phyloP scores from a whole-genome alignment of 2,113 vertebrate genomes.

The Ranitomeya variabilis region DNA sequence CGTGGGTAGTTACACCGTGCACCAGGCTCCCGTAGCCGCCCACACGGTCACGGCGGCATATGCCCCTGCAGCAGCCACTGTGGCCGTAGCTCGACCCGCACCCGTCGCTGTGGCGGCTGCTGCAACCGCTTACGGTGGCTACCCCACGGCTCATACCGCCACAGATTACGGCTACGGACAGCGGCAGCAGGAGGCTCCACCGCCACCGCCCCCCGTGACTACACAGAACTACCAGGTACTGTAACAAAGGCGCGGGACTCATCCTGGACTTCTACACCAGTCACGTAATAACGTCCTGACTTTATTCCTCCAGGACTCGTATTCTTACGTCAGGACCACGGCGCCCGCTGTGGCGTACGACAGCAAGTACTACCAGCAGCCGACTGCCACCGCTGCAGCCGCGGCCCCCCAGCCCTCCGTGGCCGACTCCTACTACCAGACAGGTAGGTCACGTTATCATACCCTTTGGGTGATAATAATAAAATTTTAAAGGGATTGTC shows the following conservation, averaged over 20 bases:
- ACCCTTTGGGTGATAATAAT: neutral
- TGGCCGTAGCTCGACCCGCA: constrained; percentile 90
- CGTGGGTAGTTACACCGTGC: constrained; percentile 98
- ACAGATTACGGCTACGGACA: constrained; percentile 93
- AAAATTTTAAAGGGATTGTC: neutral
- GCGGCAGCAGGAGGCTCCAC: constrained; percentile 92
- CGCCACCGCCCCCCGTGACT: constrained; percentile 93
- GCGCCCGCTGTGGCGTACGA: constrained; percentile 93
- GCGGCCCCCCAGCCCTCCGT: constrained; percentile 89
- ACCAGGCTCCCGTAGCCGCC: constrained; percentile 93
- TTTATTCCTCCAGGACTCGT: constrained; percentile 81
- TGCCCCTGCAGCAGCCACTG: constrained; percentile 87
- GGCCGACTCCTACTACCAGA: constrained; percentile 97
- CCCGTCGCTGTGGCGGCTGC: constrained; percentile 90
- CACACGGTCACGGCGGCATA: constrained; percentile 95
- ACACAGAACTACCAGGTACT: constrained; percentile 96
- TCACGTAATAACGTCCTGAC: neutral
- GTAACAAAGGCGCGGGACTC: neutral
- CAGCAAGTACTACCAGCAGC: constrained; percentile 97
- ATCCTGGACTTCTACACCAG: too few species aligned
- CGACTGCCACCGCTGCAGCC: constrained; percentile 82
- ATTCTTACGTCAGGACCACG: constrained; percentile 93
- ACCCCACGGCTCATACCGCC: constrained; percentile 88
- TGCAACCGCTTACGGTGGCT: constrained; percentile 90
- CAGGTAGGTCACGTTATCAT: constrained; percentile 72